These are phyloP conservation scores for Cichlasoma orientale DNA, from an alignment of 2,797 vertebrate genomes.

Conservation along the genomic window DNA sequence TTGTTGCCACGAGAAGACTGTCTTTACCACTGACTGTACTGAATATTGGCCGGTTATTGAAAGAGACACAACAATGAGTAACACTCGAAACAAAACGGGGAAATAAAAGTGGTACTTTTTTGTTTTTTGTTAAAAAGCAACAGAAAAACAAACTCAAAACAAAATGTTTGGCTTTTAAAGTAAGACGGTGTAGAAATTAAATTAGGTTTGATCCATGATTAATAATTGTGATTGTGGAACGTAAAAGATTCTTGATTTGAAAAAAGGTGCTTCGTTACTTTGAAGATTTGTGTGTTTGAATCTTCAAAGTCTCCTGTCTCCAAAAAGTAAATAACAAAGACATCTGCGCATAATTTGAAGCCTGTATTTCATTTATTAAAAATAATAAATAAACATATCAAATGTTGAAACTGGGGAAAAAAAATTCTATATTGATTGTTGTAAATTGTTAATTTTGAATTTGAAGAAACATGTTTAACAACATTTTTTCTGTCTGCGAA, in stretches of 20 bases:
- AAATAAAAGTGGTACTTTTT: not conserved
- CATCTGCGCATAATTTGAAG: not conserved
- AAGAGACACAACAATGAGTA: not conserved
- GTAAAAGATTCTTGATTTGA: not conserved
- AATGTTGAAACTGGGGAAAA: not conserved
- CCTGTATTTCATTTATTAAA: not conserved
- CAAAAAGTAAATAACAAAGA: not conserved
- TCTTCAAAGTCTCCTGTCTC: not conserved
- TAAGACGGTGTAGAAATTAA: not conserved
- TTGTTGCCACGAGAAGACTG: not conserved
- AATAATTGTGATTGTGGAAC: not conserved
- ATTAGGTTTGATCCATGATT: not conserved
- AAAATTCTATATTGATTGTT: not conserved
- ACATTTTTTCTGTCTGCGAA: not conserved
- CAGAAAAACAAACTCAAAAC: not conserved
- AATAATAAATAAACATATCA: not conserved
- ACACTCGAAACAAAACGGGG: not conserved
- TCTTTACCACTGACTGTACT: not conserved
- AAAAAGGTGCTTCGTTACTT: not conserved
- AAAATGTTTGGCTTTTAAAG: not conserved
- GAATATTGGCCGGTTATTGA: not conserved
- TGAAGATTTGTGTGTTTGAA: not conserved
- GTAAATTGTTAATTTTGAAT: not conserved
- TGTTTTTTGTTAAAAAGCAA: not conserved
- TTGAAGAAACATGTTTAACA: too few species aligned